phyloP scores from a whole-genome alignment of 2,888 invertebrate species.

The Caradrina kadenii region DNA sequence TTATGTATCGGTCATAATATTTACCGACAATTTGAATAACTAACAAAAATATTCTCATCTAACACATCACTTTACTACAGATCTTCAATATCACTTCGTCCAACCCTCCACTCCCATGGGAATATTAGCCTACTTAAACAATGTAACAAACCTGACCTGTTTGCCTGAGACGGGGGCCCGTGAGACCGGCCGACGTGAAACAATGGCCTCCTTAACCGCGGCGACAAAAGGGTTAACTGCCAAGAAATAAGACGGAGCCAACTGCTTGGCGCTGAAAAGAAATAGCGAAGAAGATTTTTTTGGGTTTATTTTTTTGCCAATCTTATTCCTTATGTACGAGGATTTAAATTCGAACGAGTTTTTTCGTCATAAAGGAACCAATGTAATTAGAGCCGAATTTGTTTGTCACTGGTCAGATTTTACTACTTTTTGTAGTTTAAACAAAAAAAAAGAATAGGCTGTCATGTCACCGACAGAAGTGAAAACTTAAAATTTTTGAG shows the following conservation, averaged over 20 bases:
- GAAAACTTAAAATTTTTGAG: too few species aligned
- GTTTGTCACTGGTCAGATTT: too few species aligned
- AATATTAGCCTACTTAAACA: conserved; percentile 83
- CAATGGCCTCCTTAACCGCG: conserved; percentile 78
- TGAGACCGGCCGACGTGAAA: conserved; percentile 76
- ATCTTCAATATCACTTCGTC: conserved; percentile 33
- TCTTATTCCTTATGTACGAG: conserved; percentile 25
- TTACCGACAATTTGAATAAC: not conserved
- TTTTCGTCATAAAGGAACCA: not conserved
- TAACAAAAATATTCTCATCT: conserved; percentile 19
- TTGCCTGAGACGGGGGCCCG: conserved; percentile 81
- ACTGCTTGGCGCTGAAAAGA: conserved; percentile 59
- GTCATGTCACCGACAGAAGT: too few species aligned
- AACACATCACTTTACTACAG: conserved; percentile 20
- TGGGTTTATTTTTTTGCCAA: conserved; percentile 39
- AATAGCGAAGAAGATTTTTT: conserved; percentile 44
- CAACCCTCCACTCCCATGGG: conserved; percentile 75
- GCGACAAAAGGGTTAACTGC: conserved; percentile 75
- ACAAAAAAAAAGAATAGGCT: too few species aligned
- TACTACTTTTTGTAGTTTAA: too few species aligned
- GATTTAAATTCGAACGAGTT: conserved; percentile 9
- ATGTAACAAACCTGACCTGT: conserved; percentile 79
- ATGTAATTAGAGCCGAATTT: not conserved
- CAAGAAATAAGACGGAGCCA: conserved; percentile 71
- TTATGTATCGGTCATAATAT: not conserved